These are phyloP conservation scores for Dreissena rostriformis DNA, from an alignment of 1,140 invertebrate species.

Conservation along the genomic window DNA sequence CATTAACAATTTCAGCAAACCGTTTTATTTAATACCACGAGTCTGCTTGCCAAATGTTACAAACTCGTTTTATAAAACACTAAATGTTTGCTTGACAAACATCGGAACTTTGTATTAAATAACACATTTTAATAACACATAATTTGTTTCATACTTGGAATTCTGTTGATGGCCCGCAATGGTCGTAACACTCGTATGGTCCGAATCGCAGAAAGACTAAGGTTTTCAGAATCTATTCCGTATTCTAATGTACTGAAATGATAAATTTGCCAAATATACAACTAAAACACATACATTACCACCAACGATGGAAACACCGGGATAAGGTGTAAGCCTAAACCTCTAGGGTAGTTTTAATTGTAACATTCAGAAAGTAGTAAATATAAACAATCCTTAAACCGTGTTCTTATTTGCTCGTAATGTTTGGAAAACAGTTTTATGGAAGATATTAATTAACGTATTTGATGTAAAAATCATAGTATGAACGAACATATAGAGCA, in stretches of 20 bases:
- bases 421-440: no score
- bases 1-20: no score
- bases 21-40: no score
- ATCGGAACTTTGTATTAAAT: no score
- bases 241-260: constrained; percentile 94
- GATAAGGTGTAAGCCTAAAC: neutral
- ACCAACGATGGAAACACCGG: neutral
- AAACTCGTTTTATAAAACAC: no score
- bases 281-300: neutral
- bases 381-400: neutral
- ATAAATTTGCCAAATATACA: constrained; percentile 32
- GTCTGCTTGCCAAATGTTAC: no score
- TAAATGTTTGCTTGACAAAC: no score
- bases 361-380: neutral
- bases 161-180: constrained; percentile 98
- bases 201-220: constrained; percentile 98
- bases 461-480: no score
- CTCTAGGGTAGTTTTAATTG: neutral
- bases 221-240: constrained; percentile 96
- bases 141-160: constrained; percentile 99
- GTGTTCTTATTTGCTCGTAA: no score
- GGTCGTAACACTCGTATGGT: constrained; percentile 98
- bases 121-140: no score
- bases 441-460: no score
- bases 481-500: no score